These are phyloP conservation scores for Balaeniceps rex DNA, from an alignment of 2,113 vertebrate species.

Conservation along the genomic window DNA sequence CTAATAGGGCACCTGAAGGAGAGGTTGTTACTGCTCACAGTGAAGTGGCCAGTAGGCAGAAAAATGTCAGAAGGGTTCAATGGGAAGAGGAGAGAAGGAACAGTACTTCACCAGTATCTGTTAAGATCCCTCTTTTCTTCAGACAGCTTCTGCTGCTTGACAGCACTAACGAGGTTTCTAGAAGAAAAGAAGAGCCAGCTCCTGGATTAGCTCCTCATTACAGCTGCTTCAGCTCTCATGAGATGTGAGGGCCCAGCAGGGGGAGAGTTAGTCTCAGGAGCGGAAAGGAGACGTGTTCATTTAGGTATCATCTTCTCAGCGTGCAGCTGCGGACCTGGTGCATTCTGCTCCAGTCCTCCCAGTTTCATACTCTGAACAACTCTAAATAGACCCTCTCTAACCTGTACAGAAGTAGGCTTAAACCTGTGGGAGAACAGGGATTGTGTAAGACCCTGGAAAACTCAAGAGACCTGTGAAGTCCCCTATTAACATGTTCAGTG, in stretches of 20 bases:
- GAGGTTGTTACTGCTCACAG: background rate
- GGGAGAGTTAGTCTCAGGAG: background rate
- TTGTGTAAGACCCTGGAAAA: background rate
- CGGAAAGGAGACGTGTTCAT: background rate
- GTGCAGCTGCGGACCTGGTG: rapidly evolving
- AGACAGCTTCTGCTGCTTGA: background rate
- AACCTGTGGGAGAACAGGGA: background rate
- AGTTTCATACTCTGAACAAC: background rate
- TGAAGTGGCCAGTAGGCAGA: background rate
- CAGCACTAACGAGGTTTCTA: background rate
- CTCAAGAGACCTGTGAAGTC: background rate
- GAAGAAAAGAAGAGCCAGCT: background rate
- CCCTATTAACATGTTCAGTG: background rate
- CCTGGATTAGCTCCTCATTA: background rate
- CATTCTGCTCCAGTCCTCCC: background rate
- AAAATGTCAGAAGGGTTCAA: background rate
- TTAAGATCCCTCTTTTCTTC: background rate
- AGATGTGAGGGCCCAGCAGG: background rate
- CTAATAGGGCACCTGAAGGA: background rate
- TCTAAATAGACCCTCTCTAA: background rate
- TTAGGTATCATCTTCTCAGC: background rate
- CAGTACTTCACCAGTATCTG: background rate
- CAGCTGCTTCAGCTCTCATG: background rate
- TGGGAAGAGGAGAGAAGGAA: background rate
- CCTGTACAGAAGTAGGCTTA: background rate